Evolutionary conservation across 1,140 invertebrate genomes (phyloP).

Genomic region (Drosophila aff.): DNA sequence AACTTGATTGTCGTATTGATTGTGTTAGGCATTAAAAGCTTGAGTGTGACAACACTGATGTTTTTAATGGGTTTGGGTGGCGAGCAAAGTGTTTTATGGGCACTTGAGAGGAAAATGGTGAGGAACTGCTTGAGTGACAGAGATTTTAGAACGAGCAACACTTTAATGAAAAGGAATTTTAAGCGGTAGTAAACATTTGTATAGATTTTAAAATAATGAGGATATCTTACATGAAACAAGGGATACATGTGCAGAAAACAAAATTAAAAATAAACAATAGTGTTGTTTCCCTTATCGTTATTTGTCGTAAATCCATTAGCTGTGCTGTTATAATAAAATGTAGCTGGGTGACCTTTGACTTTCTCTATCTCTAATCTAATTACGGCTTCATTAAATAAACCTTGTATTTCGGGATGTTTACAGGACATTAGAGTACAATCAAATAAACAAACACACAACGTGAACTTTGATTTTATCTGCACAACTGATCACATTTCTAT

Average conservation of each 20-base stretch:
- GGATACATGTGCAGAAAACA: background rate
- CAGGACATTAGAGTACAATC: conserved; percentile 1
- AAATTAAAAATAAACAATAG: background rate
- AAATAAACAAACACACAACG: background rate
- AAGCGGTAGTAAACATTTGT: background rate
- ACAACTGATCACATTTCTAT: background rate
- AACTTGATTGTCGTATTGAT: conserved; percentile 31
- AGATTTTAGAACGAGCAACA: background rate
- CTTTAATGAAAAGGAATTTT: background rate
- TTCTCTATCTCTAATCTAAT: conserved; percentile 1
- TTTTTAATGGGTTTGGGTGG: conserved; percentile 25
- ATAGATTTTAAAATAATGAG: background rate
- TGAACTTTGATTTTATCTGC: conserved; percentile 5
- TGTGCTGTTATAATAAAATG: background rate
- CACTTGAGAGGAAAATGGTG: background rate
- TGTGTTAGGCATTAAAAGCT: conserved; percentile 33
- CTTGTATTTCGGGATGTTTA: background rate
- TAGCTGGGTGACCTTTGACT: background rate
- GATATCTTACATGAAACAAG: background rate
- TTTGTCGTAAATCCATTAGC: conserved; percentile 1
- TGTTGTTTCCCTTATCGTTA: background rate
- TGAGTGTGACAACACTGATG: conserved; percentile 15
- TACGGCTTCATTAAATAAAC: conserved; percentile 4
- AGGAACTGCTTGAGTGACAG: background rate
- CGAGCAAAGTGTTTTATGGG: conserved; percentile 14